These are phyloP conservation scores for Drosophila suboccidentalis DNA, from an alignment of 2,888 invertebrate genomes.

Conservation along the genomic window DNA sequence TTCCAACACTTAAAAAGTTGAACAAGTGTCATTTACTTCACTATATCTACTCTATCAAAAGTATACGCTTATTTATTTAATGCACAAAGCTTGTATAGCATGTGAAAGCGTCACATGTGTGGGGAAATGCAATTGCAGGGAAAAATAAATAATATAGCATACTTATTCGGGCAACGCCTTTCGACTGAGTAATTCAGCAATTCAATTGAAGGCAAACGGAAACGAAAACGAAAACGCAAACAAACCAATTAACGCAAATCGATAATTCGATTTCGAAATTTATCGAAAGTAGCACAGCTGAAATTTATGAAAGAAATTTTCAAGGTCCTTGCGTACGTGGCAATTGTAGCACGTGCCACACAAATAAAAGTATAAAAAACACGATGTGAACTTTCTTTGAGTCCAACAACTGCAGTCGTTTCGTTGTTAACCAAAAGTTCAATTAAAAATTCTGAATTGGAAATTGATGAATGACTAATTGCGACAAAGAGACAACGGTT, in stretches of 20 bases:
- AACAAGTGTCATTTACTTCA: background rate
- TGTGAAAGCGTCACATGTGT: conserved; percentile 4
- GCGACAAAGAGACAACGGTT: conserved; percentile 30
- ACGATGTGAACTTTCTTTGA: conserved; percentile 48
- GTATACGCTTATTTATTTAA: conserved; percentile 22
- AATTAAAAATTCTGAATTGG: conserved; percentile 21
- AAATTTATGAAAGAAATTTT: conserved; percentile 37
- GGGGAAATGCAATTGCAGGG: conserved; percentile 10
- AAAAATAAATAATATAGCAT: conserved; percentile 32
- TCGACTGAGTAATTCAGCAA: conserved; percentile 23
- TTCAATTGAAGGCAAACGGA: conserved; percentile 15
- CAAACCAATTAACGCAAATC: conserved; percentile 69
- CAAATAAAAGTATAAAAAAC: background rate
- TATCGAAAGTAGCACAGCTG: conserved; percentile 43
- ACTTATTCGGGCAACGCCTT: conserved; percentile 34
- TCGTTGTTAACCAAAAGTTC: conserved; percentile 1
- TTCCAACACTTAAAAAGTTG: background rate
- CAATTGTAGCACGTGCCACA: conserved; percentile 54
- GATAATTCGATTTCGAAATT: conserved; percentile 66
- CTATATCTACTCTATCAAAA: background rate
- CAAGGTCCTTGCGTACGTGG: conserved; percentile 52
- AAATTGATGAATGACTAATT: conserved; percentile 64
- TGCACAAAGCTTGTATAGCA: conserved; percentile 43
- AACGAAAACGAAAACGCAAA: conserved; percentile 35
- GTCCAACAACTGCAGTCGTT: conserved; percentile 39